Evolutionary conservation across 2,797 vertebrate genomes (phyloP), one percentile per base, ranked within the genome.

Genomic region (Rhynchonycteris naso): DNA sequence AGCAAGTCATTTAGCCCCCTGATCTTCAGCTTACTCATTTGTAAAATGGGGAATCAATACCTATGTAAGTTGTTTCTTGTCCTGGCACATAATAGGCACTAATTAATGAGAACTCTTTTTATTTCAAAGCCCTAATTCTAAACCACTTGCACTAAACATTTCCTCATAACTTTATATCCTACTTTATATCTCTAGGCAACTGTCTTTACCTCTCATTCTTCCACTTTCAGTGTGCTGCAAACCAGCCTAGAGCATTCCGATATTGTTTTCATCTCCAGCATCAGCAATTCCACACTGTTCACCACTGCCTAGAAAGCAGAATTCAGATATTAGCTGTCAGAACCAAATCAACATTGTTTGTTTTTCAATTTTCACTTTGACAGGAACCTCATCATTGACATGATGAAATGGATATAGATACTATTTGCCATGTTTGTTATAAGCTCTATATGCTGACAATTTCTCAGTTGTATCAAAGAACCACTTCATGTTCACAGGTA

Each of bases 111-210:
- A 85, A 10, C 7, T 91, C 71, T 75, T 88, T 26, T 66, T 91
- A n/a, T 93, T 91, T 91, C 89, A 85, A 87, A 71, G 47, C 28
- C 52, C 61, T 75, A 72, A 80, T 91, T 92, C 81, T 81, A 88
- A 89, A 80, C 3, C 65, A 50, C 35, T 94, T 84, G 35, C 35
- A 35, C 58, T 75, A 88, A 80, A 33, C 38, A 84, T 43, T 76
- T 81, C 50, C 72, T 91, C 56, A 80, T 75, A 86, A 86, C 7
- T 30, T 43, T 7, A 13, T 52, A 52, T 79, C 69, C 19, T 72
- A 68, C 85, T 74, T 91, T 28, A 16, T 69, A 35, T 84, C 24
- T 97, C 28, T 19, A 65, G 72, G 68, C 84, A 81, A 59, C 33
- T 83, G 21, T 54, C 28, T 16, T 72, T 85, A 33, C 14, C 24